Percentiles rank a stretch among this genome's conserved stretches.
Evolutionary conservation across 2,797 vertebrate species (phyloP).

Genomic region (Phalloptychus januarius): DNA sequence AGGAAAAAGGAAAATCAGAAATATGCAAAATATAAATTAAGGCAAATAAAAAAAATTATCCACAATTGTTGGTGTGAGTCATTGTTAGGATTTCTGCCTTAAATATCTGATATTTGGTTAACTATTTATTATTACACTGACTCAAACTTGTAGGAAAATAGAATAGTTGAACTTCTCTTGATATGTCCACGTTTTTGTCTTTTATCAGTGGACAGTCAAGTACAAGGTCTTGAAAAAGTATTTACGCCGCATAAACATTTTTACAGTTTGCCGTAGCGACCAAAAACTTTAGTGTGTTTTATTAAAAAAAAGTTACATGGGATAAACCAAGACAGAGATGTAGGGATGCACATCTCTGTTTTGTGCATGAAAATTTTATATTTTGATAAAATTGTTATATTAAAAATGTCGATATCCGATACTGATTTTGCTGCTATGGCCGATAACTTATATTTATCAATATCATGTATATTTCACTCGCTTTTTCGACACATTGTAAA

Average conservation of each 20-base stretch:
- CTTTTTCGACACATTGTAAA: too few species aligned
- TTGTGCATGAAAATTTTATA: too few species aligned
- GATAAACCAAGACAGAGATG: neutral
- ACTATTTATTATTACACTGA: neutral
- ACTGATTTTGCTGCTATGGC: too few species aligned
- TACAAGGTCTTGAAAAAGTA: neutral
- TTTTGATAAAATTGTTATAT: too few species aligned
- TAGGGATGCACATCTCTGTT: too few species aligned
- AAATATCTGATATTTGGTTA: neutral
- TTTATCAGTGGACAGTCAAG: neutral
- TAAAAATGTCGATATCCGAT: too few species aligned
- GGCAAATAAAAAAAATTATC: neutral
- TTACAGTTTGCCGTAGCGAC: neutral
- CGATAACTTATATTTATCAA: too few species aligned
- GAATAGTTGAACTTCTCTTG: neutral
- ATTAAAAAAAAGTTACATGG: neutral
- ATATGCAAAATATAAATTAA: neutral
- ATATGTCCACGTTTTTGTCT: neutral
- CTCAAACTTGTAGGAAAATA: neutral
- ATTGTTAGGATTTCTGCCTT: neutral
- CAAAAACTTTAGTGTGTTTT: neutral
- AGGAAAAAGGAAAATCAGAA: too few species aligned
- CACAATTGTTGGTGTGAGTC: neutral
- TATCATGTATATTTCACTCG: too few species aligned
- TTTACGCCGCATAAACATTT: neutral